Percentiles rank a stretch among this genome's conserved stretches.
Evolutionary conservation across 2,888 invertebrate species (phyloP).

Genomic region (Charanyca ferruginea): DNA sequence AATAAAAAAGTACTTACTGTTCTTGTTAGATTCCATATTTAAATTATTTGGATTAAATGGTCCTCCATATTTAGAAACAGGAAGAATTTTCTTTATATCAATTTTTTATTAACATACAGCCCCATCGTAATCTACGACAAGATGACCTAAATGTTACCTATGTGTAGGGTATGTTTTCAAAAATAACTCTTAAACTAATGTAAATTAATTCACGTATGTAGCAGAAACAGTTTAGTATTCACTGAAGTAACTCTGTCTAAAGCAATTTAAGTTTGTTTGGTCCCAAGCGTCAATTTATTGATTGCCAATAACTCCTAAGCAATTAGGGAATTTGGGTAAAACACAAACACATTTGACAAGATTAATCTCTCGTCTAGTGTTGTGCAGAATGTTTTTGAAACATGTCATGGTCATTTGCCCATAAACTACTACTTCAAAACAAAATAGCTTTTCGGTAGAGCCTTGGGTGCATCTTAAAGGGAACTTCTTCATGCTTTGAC

Average conservation of each 20-base stretch:
- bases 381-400: too few species aligned
- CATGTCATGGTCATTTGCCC: too few species aligned
- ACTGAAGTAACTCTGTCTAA: conserved; percentile 16
- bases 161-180: background rate
- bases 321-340: conserved; percentile 41
- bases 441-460: too few species aligned
- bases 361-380: conserved; percentile 15
- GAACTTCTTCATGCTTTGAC: too few species aligned
- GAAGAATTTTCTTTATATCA: background rate
- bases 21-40: conserved; percentile 6
- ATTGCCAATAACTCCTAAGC: conserved; percentile 29
- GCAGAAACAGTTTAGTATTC: conserved; percentile 8
- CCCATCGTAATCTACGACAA: too few species aligned
- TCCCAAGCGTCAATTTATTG: conserved; percentile 36
- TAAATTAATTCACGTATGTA: background rate
- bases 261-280: conserved; percentile 49
- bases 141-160: background rate
- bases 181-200: background rate
- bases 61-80: background rate
- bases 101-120: too few species aligned
- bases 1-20: background rate
- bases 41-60: background rate
- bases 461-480: too few species aligned
- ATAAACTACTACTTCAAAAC: too few species aligned
- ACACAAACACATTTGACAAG: conserved; percentile 36